phyloP scores from a whole-genome alignment of 2,113 vertebrate genomes.

The Microtus pennsylvanicus region DNA sequence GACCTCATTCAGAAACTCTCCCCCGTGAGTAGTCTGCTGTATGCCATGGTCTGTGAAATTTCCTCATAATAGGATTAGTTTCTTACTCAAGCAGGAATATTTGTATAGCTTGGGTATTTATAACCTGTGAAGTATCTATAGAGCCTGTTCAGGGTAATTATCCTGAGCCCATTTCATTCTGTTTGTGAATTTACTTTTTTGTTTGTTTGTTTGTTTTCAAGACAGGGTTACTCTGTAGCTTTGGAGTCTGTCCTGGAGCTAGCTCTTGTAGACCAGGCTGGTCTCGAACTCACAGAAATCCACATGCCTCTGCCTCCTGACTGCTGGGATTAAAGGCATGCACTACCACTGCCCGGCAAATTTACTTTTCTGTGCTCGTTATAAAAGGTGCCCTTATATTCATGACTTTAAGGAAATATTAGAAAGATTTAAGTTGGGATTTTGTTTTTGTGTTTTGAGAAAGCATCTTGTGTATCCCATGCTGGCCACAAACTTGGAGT shows the following conservation, averaged over 20 bases:
- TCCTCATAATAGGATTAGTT: neutral
- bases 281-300: too few relatives aligned
- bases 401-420: neutral
- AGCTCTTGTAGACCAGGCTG: too few relatives aligned
- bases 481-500: neutral
- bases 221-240: too few relatives aligned
- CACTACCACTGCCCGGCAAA: fast-evolving
- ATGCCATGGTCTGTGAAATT: neutral
- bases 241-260: too few relatives aligned
- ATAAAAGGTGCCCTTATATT: neutral
- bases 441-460: neutral
- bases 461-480: neutral
- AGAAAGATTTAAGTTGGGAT: neutral
- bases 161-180: neutral
- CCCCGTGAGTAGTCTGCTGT: constrained; percentile 84
- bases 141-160: neutral
- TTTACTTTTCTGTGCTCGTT: neutral
- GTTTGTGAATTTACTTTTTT: neutral
- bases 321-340: too few relatives aligned
- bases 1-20: too few relatives aligned
- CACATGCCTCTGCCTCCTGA: too few relatives aligned
- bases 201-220: too few relatives aligned
- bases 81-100: neutral
- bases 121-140: neutral
- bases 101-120: neutral